Percentiles rank a stretch among this genome's conserved stretches.
Conservation (phyloP, 1,140 invertebrate species). For the Conopomorpha cramerella region DNA sequence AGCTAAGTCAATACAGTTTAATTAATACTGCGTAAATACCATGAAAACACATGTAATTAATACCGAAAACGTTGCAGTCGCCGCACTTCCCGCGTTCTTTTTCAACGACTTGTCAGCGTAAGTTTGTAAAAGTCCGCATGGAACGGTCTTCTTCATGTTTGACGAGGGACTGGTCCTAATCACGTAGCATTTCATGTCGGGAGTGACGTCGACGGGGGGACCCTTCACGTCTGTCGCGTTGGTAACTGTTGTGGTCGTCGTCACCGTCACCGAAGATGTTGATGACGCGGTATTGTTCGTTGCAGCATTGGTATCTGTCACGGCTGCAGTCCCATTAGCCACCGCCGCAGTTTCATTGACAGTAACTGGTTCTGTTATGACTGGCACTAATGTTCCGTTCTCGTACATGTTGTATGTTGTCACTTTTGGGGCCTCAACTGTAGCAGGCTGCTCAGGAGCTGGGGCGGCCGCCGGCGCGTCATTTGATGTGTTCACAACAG, state of each 20-base stretch:
- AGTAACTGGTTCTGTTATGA: too few relatives aligned
- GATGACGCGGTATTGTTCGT: constrained; percentile 7
- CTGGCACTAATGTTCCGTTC: constrained; percentile 35
- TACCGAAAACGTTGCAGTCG: constrained; percentile 23
- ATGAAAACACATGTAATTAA: constrained; percentile 19
- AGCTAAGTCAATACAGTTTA: too few relatives aligned
- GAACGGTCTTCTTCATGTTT: constrained; percentile 30
- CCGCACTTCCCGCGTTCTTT: constrained; percentile 25
- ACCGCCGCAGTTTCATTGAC: not conserved
- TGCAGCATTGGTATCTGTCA: constrained; percentile 8
- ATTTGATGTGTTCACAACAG: constrained; percentile 24
- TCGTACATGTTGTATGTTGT: constrained; percentile 22
- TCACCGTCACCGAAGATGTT: constrained; percentile 31
- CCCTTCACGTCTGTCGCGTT: constrained; percentile 43
- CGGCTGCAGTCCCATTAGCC: constrained; percentile 14
- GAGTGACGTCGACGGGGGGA: constrained; percentile 34
- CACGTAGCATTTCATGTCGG: constrained; percentile 41
- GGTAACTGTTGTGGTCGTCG: constrained; percentile 32
- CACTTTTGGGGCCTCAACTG: constrained; percentile 11
- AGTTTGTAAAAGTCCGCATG: constrained; percentile 34
- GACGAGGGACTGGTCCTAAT: constrained; percentile 24
- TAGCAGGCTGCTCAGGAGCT: constrained; percentile 1
- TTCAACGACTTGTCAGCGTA: constrained; percentile 39
- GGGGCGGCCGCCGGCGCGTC: constrained; percentile 3
- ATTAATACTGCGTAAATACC: constrained; percentile 17